phyloP scores from a whole-genome alignment of 1,140 invertebrate species.

The Drosophila miranda region DNA sequence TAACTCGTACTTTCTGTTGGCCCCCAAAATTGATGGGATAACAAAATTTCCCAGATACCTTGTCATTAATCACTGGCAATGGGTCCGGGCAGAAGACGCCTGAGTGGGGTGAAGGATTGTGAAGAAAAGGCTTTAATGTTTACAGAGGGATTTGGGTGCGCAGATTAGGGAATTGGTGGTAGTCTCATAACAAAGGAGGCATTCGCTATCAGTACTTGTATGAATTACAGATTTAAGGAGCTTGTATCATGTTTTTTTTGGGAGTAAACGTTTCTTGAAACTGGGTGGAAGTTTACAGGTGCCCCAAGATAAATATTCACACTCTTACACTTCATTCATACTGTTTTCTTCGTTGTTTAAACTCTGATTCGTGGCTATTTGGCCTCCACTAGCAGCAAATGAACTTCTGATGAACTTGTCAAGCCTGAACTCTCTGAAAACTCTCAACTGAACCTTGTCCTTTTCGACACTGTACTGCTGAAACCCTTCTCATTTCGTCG shows the following conservation, averaged over 20 bases:
- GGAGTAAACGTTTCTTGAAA: slow-evolving; percentile 11
- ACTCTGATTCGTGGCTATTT: neutral
- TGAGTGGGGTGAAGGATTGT: neutral
- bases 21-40: slow-evolving; percentile 64
- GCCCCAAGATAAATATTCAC: too few species aligned
- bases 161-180: slow-evolving; percentile 46
- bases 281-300: neutral
- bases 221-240: slow-evolving; percentile 21
- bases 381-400: slow-evolving; percentile 33
- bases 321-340: too few species aligned
- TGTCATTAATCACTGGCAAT: slow-evolving; percentile 71
- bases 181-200: neutral
- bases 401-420: slow-evolving; percentile 37
- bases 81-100: slow-evolving; percentile 1
- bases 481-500: slow-evolving; percentile 14
- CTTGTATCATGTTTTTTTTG: slow-evolving; percentile 18
- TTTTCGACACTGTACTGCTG: neutral
- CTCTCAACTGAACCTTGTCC: neutral
- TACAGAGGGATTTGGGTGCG: slow-evolving; percentile 60
- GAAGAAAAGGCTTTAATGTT: slow-evolving; percentile 47
- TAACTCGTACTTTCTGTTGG: slow-evolving; percentile 2
- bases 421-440: too few species aligned
- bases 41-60: slow-evolving; percentile 60
- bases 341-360: too few species aligned
- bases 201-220: slow-evolving; percentile 14